Evolutionary conservation across 1,140 invertebrate species (phyloP), one percentile per base, ranked within the genome.

Genomic region (Oryzaephilus surinamensis): DNA sequence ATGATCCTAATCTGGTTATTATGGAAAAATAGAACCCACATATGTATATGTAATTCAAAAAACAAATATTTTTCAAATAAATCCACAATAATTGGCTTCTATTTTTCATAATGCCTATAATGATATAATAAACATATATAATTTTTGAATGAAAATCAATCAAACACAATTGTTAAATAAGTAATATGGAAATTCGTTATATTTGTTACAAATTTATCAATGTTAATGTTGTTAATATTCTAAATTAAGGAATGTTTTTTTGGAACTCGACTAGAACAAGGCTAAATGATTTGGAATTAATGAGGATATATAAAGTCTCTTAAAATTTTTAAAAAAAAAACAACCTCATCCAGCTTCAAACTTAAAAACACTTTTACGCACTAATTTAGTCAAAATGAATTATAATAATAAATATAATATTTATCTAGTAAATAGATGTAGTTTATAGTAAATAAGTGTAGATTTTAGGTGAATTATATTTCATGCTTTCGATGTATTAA

Each of bases 401-500:
- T 21, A 39, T 19, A 28, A 47, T 39, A 35, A 38, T 39, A 43
- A 39, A 43, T 16, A 38, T 28, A 27, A 15, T 28, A 38, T 16
- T 20, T 8, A 20, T 5, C 8, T 20, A 20, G 4, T 20, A 20
- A 24, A 24, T 40, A 40, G 38, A 27, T 21, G 23, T 36, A 43
- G 36, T 37, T 18, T 32, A 40, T 42, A 51, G 43, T 49, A 33
- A 38, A 35, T 41, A 18, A 32, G 41, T 30, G 35, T 46, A 39
- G 36, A 26, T 36, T 45, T 42, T 41, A 38, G 24, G 26, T 31
- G 15, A 44, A 41, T 34, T n/a, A n/a, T n/a, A n/a, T n/a, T n/a
- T n/a, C 39, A 51, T 49, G 51, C 51, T 56, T 56, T 57, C 26
- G 48, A 52, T 55, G 51, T 55, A 45, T 41, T n/a, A n/a, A n/a